Base-by-base conservation (phyloP, 2,797 vertebrate genomes). In the Meriones psammophilus region DNA sequence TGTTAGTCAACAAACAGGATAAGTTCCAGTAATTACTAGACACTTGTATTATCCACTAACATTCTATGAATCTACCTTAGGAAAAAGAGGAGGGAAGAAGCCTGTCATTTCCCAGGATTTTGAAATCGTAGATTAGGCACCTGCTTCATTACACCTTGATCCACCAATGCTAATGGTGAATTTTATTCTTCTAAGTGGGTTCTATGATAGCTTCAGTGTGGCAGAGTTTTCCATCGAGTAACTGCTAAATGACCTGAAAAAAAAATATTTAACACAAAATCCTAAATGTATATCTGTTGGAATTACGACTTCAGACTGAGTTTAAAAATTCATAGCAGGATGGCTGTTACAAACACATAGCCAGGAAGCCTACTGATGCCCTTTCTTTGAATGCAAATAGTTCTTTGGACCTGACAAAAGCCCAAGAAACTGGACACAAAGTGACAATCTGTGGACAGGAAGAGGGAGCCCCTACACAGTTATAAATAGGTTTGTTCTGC, bases 391-490 rank as follows among this genome's bases (percentile, higher is more conserved):
- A 54, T 39, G 68, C n/a, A 89, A 69, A 79, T 58, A 74, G 50
- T 79, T 94, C 39, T 88, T 85, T 13, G 54, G 58, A 92, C 17
- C 28, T 1, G 7, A 74, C 84, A 88, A 69, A 94, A 93, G 80
- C 93, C 62, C 88, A 93, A 95, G 68, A 95, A 89, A 95, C 68
- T 60, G 13, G 6, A 91, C 92, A 94, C 74, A 93, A 68, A 69
- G 46, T 68, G 28, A 18, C 69, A 80, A 60, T 22, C 69, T 83
- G n/a, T 5, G 30, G 30, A 42, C 58, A 83, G 89, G 62, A 91
- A 69, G 17, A 4, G 9, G 39, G 12, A 3, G 58, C 9, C 42
- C 74, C 62, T 42, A 26, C 83, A 71, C 50, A 89, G 39, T 68
- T 93, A n/a, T 76, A 87, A 83, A 76, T 87, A 46, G 42, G 9